Evolutionary conservation across 2,888 invertebrate genomes (phyloP).

Genomic region (Zelleria hepariella): DNA sequence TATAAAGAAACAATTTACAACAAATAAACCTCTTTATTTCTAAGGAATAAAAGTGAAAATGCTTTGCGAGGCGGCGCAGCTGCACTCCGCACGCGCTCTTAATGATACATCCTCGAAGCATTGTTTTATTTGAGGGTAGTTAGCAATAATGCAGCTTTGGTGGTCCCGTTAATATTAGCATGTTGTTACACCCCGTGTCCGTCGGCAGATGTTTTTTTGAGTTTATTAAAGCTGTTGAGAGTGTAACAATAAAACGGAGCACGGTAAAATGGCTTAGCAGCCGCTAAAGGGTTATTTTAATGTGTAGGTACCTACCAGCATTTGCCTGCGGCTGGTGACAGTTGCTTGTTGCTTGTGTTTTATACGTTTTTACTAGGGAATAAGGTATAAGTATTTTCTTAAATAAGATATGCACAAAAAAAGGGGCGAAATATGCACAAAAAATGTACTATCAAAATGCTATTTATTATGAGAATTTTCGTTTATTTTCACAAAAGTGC

Average conservation of each 20-base stretch:
- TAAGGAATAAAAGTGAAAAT: not conserved
- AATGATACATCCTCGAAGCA: slow-evolving; percentile 32
- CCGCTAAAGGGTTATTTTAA: too few relatives aligned
- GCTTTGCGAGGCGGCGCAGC: slow-evolving; percentile 35
- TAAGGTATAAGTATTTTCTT: too few relatives aligned
- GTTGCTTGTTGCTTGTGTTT: too few relatives aligned
- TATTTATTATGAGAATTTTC: too few relatives aligned
- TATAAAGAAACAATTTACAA: not conserved
- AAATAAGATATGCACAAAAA: too few relatives aligned
- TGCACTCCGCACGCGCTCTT: slow-evolving; percentile 56
- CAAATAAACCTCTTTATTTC: not conserved
- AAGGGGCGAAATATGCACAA: too few relatives aligned
- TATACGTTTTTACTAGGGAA: too few relatives aligned
- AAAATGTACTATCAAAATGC: too few relatives aligned
- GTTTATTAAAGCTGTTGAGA: not conserved
- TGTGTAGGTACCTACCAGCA: too few relatives aligned
- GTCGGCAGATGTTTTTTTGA: slow-evolving; percentile 3
- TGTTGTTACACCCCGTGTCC: slow-evolving; percentile 39
- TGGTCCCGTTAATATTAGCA: slow-evolving; percentile 44
- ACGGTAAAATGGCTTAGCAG: too few relatives aligned
- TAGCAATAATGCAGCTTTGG: slow-evolving; percentile 22
- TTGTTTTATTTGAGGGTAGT: slow-evolving; percentile 25
- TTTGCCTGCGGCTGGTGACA: too few relatives aligned
- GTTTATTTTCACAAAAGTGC: too few relatives aligned
- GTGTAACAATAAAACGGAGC: not conserved